These are phyloP conservation scores for Onychostoma macrolepis DNA, from an alignment of 2,113 vertebrate genomes.

Conservation along the genomic window DNA sequence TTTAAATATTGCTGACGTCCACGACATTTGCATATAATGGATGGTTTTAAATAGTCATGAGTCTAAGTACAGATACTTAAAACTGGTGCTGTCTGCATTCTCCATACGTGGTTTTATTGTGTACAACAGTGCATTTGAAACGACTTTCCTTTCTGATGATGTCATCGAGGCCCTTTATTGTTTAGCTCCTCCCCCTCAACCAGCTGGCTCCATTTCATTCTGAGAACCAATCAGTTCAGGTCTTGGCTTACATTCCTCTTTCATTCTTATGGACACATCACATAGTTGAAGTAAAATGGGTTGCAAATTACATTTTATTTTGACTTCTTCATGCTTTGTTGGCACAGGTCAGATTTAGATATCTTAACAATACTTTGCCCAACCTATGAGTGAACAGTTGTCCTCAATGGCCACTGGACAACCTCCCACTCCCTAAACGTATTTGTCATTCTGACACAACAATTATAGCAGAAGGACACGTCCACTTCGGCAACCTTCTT, in stretches of 20 bases:
- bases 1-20: not conserved
- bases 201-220: not conserved
- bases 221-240: not conserved
- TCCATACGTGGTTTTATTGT: not conserved
- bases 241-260: not conserved
- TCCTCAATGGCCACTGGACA: constrained; percentile 65
- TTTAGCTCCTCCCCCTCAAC: not conserved
- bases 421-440: constrained; percentile 56
- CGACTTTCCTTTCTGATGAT: not conserved
- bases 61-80: not conserved
- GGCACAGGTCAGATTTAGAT: not conserved
- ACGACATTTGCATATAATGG: not conserved
- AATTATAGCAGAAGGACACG: constrained; percentile 61
- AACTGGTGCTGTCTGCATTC: not conserved
- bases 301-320: not conserved
- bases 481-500: constrained; percentile 67
- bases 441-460: constrained; percentile 73
- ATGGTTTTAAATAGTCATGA: not conserved
- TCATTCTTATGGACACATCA: not conserved
- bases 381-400: constrained; percentile 38
- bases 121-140: not conserved
- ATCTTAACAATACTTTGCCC: not conserved
- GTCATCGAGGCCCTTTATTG: not conserved
- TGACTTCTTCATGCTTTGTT: not conserved
- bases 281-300: not conserved